Evolutionary conservation across 2,888 invertebrate genomes (phyloP).

Genomic region (Altica lythri): DNA sequence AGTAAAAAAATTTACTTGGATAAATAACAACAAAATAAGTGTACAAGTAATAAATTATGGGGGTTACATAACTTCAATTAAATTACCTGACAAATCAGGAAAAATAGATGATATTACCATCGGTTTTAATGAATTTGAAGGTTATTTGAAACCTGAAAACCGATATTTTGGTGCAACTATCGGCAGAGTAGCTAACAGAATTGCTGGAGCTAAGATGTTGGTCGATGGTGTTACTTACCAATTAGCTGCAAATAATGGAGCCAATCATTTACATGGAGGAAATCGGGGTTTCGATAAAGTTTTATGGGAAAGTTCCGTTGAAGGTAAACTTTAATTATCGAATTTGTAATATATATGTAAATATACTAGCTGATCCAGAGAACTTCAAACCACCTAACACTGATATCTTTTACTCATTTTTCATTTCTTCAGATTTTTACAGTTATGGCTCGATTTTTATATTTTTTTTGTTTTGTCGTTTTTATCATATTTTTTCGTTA

Average conservation of each 20-base stretch:
- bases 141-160: constrained; percentile 56
- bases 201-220: constrained; percentile 71
- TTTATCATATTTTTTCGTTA: no score
- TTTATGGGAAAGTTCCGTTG: constrained; percentile 37
- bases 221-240: constrained; percentile 71
- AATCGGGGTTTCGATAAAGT: constrained; percentile 78
- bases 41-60: constrained; percentile 75
- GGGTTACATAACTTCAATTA: constrained; percentile 77
- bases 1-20: constrained; percentile 69
- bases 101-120: constrained; percentile 75
- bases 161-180: constrained; percentile 76
- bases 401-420: no score
- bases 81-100: constrained; percentile 75
- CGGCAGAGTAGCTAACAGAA: constrained; percentile 84
- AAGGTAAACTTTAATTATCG: constrained; percentile 25
- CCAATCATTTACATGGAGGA: constrained; percentile 83
- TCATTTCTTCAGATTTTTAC: no score
- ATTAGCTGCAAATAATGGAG: constrained; percentile 71
- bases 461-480: no score
- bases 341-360: no score
- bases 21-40: constrained; percentile 66
- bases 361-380: no score
- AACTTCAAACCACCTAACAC: no score
- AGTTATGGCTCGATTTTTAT: no score
- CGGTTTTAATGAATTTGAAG: constrained; percentile 81